Percentiles rank a stretch among this genome's conserved stretches.
These are phyloP conservation scores for Diprion similis DNA, from an alignment of 1,140 invertebrate species.

Conservation along the genomic window DNA sequence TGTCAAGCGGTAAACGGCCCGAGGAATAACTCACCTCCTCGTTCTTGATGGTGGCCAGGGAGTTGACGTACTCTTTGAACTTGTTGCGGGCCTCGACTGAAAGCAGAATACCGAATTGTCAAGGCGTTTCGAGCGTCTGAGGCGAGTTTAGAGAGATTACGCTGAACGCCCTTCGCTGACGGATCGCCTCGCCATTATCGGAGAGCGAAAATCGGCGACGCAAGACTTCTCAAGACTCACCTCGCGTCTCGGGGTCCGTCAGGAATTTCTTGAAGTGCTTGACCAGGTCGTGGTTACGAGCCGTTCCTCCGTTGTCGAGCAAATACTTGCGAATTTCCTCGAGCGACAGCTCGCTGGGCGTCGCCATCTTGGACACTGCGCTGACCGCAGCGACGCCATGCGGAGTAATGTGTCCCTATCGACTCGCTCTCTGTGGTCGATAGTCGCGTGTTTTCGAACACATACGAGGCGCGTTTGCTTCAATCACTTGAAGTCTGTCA, in stretches of 20 bases:
- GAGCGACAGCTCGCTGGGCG: conserved; percentile 76
- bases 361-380: conserved; percentile 66
- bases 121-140: neutral
- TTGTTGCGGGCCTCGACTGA: conserved; percentile 81
- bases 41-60: conserved; percentile 82
- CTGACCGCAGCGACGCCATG: conserved; percentile 29
- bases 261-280: conserved; percentile 88
- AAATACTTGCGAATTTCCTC: conserved; percentile 86
- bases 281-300: conserved; percentile 86
- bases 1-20: neutral
- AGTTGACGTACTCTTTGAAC: conserved; percentile 92
- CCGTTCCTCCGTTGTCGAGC: conserved; percentile 80
- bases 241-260: conserved; percentile 78
- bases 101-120: conserved; percentile 55
- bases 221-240: conserved; percentile 59
- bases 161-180: neutral
- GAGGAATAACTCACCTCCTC: conserved; percentile 62
- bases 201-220: neutral
- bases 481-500: no score
- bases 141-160: neutral
- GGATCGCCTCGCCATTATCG: neutral
- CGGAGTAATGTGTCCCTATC: conserved; percentile 18
- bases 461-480: no score
- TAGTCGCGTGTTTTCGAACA: neutral
- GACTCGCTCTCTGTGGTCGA: conserved; percentile 7